Evolutionary conservation across 2,888 invertebrate species (phyloP), one percentile per base, ranked within the genome.

Genomic region (Pollenia labialis): DNA sequence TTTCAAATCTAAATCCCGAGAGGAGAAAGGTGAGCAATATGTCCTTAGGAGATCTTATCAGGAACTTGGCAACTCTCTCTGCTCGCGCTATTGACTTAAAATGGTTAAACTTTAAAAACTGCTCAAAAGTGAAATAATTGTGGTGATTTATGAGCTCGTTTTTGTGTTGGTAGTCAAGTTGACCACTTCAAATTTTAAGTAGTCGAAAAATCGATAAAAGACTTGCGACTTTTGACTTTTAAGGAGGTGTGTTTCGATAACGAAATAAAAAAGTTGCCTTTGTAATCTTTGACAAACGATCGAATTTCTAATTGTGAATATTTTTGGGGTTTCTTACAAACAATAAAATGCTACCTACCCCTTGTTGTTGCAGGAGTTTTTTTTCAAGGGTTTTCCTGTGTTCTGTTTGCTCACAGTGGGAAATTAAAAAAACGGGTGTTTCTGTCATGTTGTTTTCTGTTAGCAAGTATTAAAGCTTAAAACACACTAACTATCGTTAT

Each of bases 261-360:
- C 16, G 40, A 6, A 40, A 54, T 40, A 42, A 23, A 23, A 71
- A 72, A 42, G 32, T 56, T 44, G 10, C n/a, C 4, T n/a, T n/a
- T 9, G 50, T 58, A 58, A 66, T 81, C 58, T 81, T 9, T 66
- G 16, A 14, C 66, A 58, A 58, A 48, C 80, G 58, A 81, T 71
- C 71, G 76, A 86, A 86, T 76, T 86, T 83, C 64, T 81, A 83
- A 86, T 80, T 72, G 14, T 76, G 46, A 76, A 60, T 66, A 58
- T 64, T 72, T 77, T 2, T 46, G 18, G 11, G 64, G 6, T 1
- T 71, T 83, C 56, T 52, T 42, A 23, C 40, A 42, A 40, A 71
- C 69, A 77, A 71, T 76, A 48, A 72, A 62, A 50, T 23, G 42
- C 42, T 18, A 10, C 16, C 82, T 40, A 23, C 71, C 58, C 32